A percentile compares a stretch with the other conserved stretches of the same genome.
phyloP scores from a whole-genome alignment of 1,140 invertebrate species.

The Bemisia tabaci region DNA sequence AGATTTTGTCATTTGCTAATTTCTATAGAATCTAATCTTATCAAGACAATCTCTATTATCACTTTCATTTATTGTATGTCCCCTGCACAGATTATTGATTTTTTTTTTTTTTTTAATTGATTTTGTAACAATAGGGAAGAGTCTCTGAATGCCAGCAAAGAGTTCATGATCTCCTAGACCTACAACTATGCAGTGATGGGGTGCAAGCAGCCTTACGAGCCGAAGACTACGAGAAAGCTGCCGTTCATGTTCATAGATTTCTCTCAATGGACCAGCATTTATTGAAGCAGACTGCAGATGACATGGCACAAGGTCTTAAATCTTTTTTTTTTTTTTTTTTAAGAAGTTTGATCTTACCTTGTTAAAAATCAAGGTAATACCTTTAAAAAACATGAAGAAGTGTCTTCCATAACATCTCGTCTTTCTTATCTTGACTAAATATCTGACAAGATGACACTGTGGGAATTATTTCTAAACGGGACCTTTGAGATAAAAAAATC shows the following conservation, averaged over 20 bases:
- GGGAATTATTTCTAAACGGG: no score
- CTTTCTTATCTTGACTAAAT: no score
- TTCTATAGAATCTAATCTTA: no score
- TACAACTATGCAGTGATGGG: conserved; percentile 90
- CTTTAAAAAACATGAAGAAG: not conserved
- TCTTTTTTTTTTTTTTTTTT: conserved; percentile 2
- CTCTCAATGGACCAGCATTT: conserved; percentile 87
- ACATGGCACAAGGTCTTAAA: conserved; percentile 44
- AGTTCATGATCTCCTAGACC: conserved; percentile 90
- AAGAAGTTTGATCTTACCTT: not conserved
- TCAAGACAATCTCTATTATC: no score
- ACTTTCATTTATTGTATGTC: no score
- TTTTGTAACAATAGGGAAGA: conserved; percentile 46
- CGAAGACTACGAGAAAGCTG: conserved; percentile 86
- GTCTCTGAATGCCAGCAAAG: conserved; percentile 89
- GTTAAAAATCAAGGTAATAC: conserved; percentile 1
- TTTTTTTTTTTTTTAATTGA: not conserved
- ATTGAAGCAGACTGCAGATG: conserved; percentile 59
- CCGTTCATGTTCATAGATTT: conserved; percentile 88
- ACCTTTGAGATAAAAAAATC: no score
- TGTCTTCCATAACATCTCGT: not conserved
- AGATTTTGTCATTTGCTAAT: no score
- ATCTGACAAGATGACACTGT: no score
- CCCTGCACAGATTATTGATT: no score
- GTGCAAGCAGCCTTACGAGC: conserved; percentile 82